Conservation (phyloP, 2,113 vertebrate genomes). For the Sitta europaea region DNA sequence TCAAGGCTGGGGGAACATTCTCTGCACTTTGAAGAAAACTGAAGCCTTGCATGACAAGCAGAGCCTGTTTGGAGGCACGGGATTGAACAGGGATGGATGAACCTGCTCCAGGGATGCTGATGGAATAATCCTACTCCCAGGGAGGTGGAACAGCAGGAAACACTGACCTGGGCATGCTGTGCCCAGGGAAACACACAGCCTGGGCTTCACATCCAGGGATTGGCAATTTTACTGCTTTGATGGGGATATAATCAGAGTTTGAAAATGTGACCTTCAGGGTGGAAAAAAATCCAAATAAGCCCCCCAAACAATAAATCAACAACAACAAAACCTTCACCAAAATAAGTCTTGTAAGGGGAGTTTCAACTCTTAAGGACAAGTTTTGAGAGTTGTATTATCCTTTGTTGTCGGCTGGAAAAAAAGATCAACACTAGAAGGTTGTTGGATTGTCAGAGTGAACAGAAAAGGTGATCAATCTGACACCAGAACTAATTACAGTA, state of each 20-base stretch:
- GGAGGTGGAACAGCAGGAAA: background rate
- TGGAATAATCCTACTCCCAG: background rate
- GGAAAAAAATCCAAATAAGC: background rate
- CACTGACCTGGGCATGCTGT: background rate
- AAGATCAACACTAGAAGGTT: background rate
- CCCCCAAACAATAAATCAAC: background rate
- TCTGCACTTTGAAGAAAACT: background rate
- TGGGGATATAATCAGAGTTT: background rate
- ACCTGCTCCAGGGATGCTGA: background rate
- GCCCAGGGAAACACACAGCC: background rate
- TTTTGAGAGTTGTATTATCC: background rate
- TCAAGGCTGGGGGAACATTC: conserved; percentile 30
- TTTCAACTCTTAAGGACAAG: background rate
- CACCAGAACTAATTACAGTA: background rate
- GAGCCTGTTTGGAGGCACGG: background rate
- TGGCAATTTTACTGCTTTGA: background rate
- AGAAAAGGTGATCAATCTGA: background rate
- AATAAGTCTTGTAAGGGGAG: background rate
- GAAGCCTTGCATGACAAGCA: conserved; percentile 47
- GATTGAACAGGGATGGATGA: background rate
- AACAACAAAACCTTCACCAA: background rate
- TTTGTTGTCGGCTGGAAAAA: background rate
- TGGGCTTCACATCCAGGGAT: background rate
- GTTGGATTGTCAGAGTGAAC: background rate
- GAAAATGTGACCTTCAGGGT: background rate